These are phyloP conservation scores for Felis catus DNA, from an alignment of 2,113 vertebrate species.

Conservation along the genomic window F.catus_Fca126_mat1.0 CM031424.1:74889001-74889500, in stretches of 20 bases:
- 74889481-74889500: not conserved
- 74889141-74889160: not conserved
- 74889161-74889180: not conserved
- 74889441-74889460: slow-evolving; percentile 35
- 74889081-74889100: not conserved
- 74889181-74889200: not conserved
- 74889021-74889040: not conserved
- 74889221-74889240: not conserved
- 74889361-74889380: not conserved
- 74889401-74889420: slow-evolving; percentile 38
- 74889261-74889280: not conserved
- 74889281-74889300: not conserved
- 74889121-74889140: not conserved
- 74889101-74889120: not conserved
- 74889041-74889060: not conserved
- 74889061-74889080: not conserved
- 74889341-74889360: slow-evolving; percentile 39
- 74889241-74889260: not conserved
- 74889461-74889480: not conserved
- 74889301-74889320: slow-evolving; percentile 37
- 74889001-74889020: not conserved
- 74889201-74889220: not conserved
- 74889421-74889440: not conserved
- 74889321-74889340: not conserved
- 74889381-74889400: not conserved